phyloP scores from a whole-genome alignment of 2,888 invertebrate species.

The Leistus spinibarbis region DNA sequence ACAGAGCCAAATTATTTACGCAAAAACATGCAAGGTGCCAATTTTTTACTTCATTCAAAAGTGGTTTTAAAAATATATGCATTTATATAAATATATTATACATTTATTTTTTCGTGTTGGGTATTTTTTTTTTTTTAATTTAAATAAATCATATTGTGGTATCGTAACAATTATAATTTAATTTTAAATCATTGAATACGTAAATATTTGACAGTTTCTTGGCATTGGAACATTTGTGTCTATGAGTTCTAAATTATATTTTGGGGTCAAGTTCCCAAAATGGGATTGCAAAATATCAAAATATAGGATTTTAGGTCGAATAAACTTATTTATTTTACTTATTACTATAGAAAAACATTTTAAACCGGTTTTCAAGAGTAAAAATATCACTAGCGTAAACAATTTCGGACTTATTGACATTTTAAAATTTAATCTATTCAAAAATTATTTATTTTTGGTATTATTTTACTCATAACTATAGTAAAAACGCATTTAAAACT shows the following conservation, averaged over 20 bases:
- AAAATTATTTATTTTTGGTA: too few species aligned
- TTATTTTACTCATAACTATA: too few species aligned
- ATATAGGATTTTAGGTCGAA: background rate
- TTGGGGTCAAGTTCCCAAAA: background rate
- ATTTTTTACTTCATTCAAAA: constrained; percentile 19
- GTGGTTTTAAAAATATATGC: background rate
- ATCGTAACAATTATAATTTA: too few species aligned
- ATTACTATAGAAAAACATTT: too few species aligned
- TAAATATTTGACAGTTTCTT: constrained; percentile 36
- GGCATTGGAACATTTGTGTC: constrained; percentile 15
- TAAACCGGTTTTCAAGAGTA: too few species aligned
- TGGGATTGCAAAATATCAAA: background rate
- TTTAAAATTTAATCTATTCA: too few species aligned
- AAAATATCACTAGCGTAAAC: background rate
- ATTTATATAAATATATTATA: background rate
- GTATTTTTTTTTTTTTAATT: background rate
- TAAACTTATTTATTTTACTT: too few species aligned
- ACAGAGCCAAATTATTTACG: constrained; percentile 7
- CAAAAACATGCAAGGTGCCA: constrained; percentile 17
- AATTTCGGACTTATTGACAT: too few species aligned
- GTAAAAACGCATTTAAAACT: too few species aligned
- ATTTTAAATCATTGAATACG: too few species aligned
- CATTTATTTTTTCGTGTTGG: background rate
- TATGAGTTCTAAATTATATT: background rate
- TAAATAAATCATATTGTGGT: too few species aligned